A percentile compares a stretch with the other conserved stretches of the same genome.
phyloP scores from a whole-genome alignment of 2,113 vertebrate species.

The Menura novaehollandiae region DNA sequence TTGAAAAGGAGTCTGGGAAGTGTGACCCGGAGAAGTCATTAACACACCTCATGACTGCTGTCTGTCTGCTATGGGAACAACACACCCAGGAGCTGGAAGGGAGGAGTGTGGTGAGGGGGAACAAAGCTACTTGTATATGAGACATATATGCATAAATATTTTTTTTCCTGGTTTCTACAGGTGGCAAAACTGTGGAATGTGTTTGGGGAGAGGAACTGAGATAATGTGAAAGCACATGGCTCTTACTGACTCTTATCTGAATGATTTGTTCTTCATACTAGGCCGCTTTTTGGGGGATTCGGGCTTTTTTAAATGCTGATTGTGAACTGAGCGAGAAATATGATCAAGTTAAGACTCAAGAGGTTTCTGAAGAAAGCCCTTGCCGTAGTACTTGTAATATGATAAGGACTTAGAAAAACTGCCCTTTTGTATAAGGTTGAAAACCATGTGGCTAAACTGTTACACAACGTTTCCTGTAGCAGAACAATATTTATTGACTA shows the following conservation, averaged over 20 bases:
- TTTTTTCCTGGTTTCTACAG: slow-evolving; percentile 17
- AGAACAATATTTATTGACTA: slow-evolving; percentile 68
- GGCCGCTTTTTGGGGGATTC: slow-evolving; percentile 10
- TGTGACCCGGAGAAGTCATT: background rate
- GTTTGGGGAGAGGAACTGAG: background rate
- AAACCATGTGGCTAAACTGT: slow-evolving; percentile 63
- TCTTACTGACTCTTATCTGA: background rate
- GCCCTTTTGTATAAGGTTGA: slow-evolving; percentile 55
- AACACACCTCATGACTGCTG: background rate
- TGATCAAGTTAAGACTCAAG: background rate
- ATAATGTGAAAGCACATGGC: background rate
- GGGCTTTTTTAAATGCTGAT: background rate
- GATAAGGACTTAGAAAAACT: slow-evolving; percentile 31
- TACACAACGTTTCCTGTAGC: slow-evolving; percentile 73
- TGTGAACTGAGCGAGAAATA: background rate
- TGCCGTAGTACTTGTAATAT: background rate
- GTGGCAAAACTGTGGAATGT: background rate
- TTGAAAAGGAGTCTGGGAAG: slow-evolving; percentile 40
- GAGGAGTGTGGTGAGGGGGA: background rate
- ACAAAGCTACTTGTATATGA: background rate
- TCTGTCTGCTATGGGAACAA: background rate
- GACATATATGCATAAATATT: background rate
- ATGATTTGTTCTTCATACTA: background rate
- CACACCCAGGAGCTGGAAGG: background rate
- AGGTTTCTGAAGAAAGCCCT: background rate